Conservation (phyloP, 2,888 invertebrate genomes). For the Corythucha ciliata region DNA sequence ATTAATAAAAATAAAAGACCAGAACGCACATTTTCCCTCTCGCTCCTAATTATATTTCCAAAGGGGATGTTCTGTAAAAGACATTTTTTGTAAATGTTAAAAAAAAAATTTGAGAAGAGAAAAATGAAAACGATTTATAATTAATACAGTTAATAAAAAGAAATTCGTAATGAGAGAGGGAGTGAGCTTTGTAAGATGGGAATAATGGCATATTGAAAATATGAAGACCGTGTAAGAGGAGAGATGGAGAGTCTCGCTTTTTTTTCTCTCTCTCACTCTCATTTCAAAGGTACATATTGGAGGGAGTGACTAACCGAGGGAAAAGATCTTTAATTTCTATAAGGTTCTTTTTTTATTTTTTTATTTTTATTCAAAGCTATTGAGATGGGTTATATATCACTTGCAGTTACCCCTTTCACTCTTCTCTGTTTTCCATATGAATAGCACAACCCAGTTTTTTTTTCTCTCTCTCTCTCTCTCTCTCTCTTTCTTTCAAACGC, state of each 20-base stretch:
- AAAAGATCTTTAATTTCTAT: slow-evolving; percentile 22
- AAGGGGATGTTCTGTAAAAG: too few relatives aligned
- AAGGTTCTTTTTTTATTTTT: slow-evolving; percentile 30
- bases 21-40: too few relatives aligned
- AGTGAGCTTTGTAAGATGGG: slow-evolving; percentile 13
- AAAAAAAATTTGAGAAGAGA: not conserved
- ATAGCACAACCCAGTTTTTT: slow-evolving; percentile 28
- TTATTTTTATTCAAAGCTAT: slow-evolving; percentile 29
- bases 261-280: slow-evolving; percentile 14
- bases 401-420: slow-evolving; percentile 27
- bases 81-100: slow-evolving; percentile 1
- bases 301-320: not conserved
- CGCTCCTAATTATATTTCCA: too few relatives aligned
- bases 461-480: slow-evolving; percentile 18
- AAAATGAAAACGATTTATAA: slow-evolving; percentile 7
- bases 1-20: too few relatives aligned
- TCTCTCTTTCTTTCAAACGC: slow-evolving; percentile 26
- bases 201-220: slow-evolving; percentile 23
- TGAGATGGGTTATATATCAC: slow-evolving; percentile 30
- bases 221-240: slow-evolving; percentile 14
- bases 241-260: slow-evolving; percentile 1
- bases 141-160: slow-evolving; percentile 3
- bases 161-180: slow-evolving; percentile 1
- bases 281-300: slow-evolving; percentile 24
- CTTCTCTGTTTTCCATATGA: slow-evolving; percentile 28